These are phyloP conservation scores for Pristionchus entomophagus DNA, from an alignment of 2,888 invertebrate genomes.

Conservation along the genomic window DNA sequence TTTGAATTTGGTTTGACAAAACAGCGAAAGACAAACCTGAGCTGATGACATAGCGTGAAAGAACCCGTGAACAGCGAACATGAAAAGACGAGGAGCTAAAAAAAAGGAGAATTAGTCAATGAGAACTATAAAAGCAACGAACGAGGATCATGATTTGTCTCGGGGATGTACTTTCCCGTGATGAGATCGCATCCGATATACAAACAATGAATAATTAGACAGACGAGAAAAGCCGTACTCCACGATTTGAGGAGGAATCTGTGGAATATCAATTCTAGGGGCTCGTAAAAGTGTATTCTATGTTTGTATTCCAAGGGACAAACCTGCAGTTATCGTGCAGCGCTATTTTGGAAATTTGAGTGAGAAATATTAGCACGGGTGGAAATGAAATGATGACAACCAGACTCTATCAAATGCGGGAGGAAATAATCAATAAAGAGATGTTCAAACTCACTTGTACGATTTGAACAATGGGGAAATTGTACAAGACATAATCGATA, in stretches of 20 bases:
- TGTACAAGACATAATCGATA: background rate
- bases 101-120: background rate
- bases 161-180: background rate
- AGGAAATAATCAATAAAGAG: background rate
- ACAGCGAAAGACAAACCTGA: background rate
- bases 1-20: background rate
- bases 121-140: too few relatives aligned
- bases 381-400: background rate
- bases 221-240: background rate
- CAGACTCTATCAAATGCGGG: background rate
- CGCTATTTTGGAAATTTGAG: background rate
- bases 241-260: background rate
- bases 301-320: background rate
- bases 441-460: background rate
- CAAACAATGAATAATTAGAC: background rate
- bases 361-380: background rate
- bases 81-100: background rate
- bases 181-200: background rate
- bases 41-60: background rate
- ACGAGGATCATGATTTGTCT: slow-evolving; percentile 17
- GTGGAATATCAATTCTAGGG: background rate
- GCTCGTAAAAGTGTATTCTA: too few relatives aligned
- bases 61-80: background rate
- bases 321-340: slow-evolving; percentile 9
- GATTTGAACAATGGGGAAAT: background rate